Evolutionary conservation across 2,113 vertebrate genomes (phyloP), one percentile per base, ranked within the genome.

Genomic region (Trichechus manatus): DNA sequence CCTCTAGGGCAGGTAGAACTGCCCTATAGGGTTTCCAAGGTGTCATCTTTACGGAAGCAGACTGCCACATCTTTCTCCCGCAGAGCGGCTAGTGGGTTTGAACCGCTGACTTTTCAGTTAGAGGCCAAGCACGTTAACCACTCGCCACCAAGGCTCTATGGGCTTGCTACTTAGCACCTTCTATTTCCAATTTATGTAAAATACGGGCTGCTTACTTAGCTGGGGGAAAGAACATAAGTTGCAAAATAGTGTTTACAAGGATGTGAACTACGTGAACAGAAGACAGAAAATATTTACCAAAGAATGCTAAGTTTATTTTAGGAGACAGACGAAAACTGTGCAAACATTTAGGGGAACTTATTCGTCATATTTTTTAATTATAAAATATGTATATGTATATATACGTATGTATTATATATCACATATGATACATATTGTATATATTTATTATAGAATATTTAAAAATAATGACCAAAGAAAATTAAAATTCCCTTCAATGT

Each of bases 401-500:
- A 47, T 47, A 47, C 47, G 6, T 47, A 9, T 47, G 47, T 47
- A 47, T 10, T 10, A 10, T 47, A 47, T 10, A 10, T 47, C 47
- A 47, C 10, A 47, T 47, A 47, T 47, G 47, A 47, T 47, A 47
- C 47, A 47, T 47, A 47, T 10, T 47, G 47, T n/a, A 15, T 77
- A 29, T 89, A 89, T 50, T 85, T 17, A 59, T 63, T 44, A 66
- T 22, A 39, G 50, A 86, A 70, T 64, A 50, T 13, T 13, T 68
- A 47, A 61, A 77, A 96, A 77, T 66, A 87, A 89, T 2, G 31
- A 64, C 25, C 4, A 82, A 85, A 42, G 70, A 89, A 83, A 83
- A 72, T 44, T 92, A 50, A 79, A 87, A 66, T 87, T 14, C 33
- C 72, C 53, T 74, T 91, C 82, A 89, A 89, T 68, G 53, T 59